Evolutionary conservation across 2,797 vertebrate species (phyloP).

Genomic region (Mergus octosetaceus): DNA sequence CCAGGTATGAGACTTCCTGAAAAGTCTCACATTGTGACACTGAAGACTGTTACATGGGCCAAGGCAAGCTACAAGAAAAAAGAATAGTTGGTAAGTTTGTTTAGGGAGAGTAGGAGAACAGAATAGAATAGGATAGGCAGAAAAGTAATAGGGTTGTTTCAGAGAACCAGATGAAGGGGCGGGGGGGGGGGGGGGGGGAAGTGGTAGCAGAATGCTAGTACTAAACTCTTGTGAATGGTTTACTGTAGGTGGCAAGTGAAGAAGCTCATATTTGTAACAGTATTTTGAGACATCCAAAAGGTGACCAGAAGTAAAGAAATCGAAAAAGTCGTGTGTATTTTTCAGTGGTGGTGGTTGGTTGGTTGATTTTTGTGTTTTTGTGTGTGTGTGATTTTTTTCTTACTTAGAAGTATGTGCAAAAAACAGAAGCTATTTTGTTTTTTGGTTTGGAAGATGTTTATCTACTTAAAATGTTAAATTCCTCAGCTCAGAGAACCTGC

Average conservation of each 20-base stretch:
- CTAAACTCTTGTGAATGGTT: neutral
- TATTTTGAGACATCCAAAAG: neutral
- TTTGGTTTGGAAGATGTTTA: neutral
- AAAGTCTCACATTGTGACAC: rapidly evolving
- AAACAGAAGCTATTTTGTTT: neutral
- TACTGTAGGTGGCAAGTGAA: neutral
- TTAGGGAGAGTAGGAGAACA: neutral
- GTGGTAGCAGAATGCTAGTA: neutral
- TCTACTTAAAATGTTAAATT: neutral
- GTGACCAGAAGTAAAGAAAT: neutral
- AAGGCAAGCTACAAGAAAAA: neutral
- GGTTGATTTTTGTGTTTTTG: too few species aligned
- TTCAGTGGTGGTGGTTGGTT: too few species aligned
- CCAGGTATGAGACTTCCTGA: neutral
- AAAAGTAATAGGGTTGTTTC: neutral
- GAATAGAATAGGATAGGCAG: neutral
- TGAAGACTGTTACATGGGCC: neutral
- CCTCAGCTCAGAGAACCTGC: neutral
- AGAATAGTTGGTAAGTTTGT: neutral
- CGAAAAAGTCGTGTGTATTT: neutral
- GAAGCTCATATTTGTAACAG: neutral
- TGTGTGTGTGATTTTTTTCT: too few species aligned
- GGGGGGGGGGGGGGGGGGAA: too few species aligned
- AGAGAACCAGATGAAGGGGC: neutral
- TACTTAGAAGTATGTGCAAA: neutral